A percentile compares a stretch with the other conserved stretches of the same genome.
Conservation (phyloP, 1,140 invertebrate species). For the Gonioctena quinquepunctata region DNA sequence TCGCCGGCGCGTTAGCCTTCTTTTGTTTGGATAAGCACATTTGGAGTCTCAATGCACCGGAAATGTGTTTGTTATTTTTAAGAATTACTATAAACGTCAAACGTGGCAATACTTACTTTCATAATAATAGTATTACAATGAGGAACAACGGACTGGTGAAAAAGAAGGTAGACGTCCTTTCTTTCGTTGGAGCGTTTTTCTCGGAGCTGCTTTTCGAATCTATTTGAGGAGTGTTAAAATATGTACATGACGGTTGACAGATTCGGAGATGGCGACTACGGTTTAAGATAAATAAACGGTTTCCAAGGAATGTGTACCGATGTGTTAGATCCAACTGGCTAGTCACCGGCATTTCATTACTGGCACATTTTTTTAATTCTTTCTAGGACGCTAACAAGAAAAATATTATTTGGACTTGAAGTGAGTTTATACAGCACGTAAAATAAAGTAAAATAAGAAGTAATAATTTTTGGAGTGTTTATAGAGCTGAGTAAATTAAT, state of each 20-base stretch:
- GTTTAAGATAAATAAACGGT: not conserved
- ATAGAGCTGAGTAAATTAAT: too few species aligned
- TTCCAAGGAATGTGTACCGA: not conserved
- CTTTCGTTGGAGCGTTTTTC: not conserved
- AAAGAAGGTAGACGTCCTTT: not conserved
- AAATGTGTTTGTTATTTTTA: slow-evolving; percentile 8
- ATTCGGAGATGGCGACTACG: not conserved
- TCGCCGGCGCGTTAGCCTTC: not conserved
- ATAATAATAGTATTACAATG: not conserved
- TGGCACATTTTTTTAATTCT: too few species aligned
- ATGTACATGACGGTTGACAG: not conserved
- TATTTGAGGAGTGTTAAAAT: not conserved
- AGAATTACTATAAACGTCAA: slow-evolving; percentile 8
- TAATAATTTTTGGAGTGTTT: too few species aligned
- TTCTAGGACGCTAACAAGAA: too few species aligned
- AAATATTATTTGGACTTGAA: too few species aligned
- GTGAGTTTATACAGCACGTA: too few species aligned
- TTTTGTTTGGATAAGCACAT: slow-evolving; percentile 7
- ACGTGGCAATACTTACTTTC: not conserved
- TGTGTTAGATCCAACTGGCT: not conserved
- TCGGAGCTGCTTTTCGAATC: not conserved
- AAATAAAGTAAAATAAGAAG: too few species aligned
- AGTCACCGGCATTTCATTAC: too few species aligned
- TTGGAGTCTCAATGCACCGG: slow-evolving; percentile 8
- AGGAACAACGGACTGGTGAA: not conserved